Conservation (phyloP, 1,140 invertebrate species). For the Cotesia glomerata region DNA sequence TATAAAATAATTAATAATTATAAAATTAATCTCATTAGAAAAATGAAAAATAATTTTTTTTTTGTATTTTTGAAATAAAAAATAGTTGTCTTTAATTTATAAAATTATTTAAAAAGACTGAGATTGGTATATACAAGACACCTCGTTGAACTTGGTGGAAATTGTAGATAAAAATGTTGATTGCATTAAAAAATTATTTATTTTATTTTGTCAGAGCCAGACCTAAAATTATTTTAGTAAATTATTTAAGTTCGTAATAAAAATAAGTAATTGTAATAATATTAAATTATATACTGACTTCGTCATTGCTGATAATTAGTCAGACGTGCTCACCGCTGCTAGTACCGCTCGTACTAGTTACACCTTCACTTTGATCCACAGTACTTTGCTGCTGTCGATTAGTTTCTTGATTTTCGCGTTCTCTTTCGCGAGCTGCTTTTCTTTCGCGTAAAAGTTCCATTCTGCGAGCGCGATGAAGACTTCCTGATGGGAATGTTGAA, state of each 20-base stretch:
- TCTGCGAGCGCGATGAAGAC: conserved; percentile 45
- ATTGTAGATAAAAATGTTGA: conserved; percentile 3
- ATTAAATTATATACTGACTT: background rate
- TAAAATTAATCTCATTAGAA: background rate
- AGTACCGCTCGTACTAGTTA: background rate
- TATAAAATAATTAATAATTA: no score
- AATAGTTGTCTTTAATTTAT: background rate
- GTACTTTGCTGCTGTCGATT: background rate
- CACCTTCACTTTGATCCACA: conserved; percentile 7
- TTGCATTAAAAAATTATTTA: background rate
- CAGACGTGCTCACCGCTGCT: conserved; percentile 24
- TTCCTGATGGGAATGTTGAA: conserved; percentile 50
- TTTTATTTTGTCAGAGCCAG: conserved; percentile 6
- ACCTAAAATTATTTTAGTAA: background rate
- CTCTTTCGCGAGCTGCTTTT: conserved; percentile 44
- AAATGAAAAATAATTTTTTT: background rate
- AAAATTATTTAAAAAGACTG: background rate
- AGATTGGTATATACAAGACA: background rate
- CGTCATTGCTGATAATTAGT: conserved; percentile 7
- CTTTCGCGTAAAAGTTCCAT: conserved; percentile 45
- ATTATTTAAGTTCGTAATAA: background rate
- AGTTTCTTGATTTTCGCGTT: conserved; percentile 31
- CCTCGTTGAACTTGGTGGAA: background rate
- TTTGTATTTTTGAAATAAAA: no score
- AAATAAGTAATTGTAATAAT: no score